A percentile compares a stretch with the other conserved stretches of the same genome.
Conservation (phyloP, 2,888 invertebrate genomes). For the Sinohyriopsis cumingii region DNA sequence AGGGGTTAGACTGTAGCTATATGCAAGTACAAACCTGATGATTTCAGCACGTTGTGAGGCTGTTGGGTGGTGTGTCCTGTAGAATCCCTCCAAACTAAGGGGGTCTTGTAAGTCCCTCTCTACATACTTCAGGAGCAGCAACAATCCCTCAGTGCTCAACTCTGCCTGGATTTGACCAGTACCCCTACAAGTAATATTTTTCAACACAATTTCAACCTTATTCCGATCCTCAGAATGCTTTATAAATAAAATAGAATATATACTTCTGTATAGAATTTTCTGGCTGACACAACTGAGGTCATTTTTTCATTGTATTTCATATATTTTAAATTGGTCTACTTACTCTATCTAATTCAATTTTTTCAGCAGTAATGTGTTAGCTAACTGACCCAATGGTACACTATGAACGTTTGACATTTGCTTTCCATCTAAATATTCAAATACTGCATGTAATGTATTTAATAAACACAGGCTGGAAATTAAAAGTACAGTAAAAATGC, state of each 20-base stretch:
- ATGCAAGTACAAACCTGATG: slow-evolving; percentile 47
- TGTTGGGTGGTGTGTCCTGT: slow-evolving; percentile 52
- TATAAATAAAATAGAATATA: slow-evolving; percentile 1
- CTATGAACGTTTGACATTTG: no score
- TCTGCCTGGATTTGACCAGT: slow-evolving; percentile 37
- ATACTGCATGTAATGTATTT: no score
- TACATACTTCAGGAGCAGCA: slow-evolving; percentile 47
- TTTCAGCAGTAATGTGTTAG: no score
- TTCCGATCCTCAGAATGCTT: slow-evolving; percentile 12
- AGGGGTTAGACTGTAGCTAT: no score
- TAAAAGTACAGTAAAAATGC: no score
- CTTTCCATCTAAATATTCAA: no score
- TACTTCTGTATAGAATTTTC: neutral
- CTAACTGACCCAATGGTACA: no score
- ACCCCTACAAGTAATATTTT: slow-evolving; percentile 12
- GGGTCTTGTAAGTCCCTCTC: slow-evolving; percentile 51
- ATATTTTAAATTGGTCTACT: no score
- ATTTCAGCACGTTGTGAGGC: slow-evolving; percentile 49
- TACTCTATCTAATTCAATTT: no score
- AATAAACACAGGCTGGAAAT: no score
- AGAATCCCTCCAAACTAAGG: slow-evolving; percentile 52
- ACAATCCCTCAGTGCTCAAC: slow-evolving; percentile 48
- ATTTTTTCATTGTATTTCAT: no score
- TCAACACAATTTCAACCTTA: slow-evolving; percentile 4
- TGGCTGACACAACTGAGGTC: no score